Evolutionary conservation across 2,888 invertebrate species (phyloP), one percentile per base, ranked within the genome.

Genomic region (Lacanobia wlatinum): DNA sequence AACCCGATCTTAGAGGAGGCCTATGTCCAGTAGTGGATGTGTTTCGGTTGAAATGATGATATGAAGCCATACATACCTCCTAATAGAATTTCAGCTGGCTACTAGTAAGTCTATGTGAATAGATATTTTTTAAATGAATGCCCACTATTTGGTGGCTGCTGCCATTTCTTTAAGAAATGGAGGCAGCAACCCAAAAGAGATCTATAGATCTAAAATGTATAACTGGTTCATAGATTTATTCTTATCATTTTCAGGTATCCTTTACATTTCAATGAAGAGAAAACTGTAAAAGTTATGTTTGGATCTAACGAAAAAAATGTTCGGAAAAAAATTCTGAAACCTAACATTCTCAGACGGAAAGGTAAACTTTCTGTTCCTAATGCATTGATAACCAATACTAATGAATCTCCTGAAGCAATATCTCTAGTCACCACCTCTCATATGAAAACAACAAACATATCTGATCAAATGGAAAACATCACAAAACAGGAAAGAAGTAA

Each of bases 311-410:
- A 94, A 73, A 92, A 87, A 78, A 90, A 89, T 83, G 82, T 87
- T 62, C 80, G 78, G 58, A 94, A 92, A 79, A 95, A 92, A 85
- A 93, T 93, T 82, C 93, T 94, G 81, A 96, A 95, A 82, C 96
- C 96, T 68, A 96, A 96, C 83, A 96, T 96, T 76, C 90, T 96
- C 38, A 88, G 96, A 73, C 93, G 89, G 79, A 94, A 92, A 76
- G 65, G 91, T 14, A 94, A 92, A 73, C 75, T 83, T 60, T 80
- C 87, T 55, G 43, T 67, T 38, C 53, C 77, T 72, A 87, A 78
- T 76, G 70, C 82, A 60, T 85, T 80, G 56, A 77, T 80, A 77
- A 34, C 77, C 56, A 85, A 78, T 70, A 34, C 62, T 59, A 78
- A 73, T 82, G 90, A 90, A 87, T 87, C 90, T 87, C 81, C 75